phyloP scores from a whole-genome alignment of 2,888 invertebrate genomes.

The Bursaphelenchus okinawaensis region DNA sequence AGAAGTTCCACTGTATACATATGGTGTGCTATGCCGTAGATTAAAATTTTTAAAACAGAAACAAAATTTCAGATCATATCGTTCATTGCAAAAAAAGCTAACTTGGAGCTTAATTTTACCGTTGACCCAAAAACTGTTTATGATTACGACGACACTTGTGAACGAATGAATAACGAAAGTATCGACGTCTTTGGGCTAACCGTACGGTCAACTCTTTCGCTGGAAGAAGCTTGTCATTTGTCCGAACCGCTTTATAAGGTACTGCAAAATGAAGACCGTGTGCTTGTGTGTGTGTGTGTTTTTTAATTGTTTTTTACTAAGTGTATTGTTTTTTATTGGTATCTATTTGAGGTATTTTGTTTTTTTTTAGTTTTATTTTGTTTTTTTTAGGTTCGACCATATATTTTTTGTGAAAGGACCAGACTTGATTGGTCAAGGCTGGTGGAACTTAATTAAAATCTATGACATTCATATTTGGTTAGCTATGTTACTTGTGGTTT shows the following conservation, averaged over 20 bases:
- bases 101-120: neutral
- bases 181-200: neutral
- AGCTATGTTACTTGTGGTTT: neutral
- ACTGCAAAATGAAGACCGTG: too few species aligned
- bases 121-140: neutral
- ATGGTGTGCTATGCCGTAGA: too few species aligned
- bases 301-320: too few species aligned
- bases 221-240: neutral
- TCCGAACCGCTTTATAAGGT: neutral
- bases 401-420: neutral
- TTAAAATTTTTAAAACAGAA: too few species aligned
- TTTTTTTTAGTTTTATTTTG: too few species aligned
- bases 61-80: neutral
- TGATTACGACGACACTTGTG: neutral
- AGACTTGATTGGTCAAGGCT: neutral
- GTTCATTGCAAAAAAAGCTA: neutral
- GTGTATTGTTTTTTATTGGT: too few species aligned
- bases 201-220: neutral
- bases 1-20: too few species aligned
- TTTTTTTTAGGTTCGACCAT: too few species aligned
- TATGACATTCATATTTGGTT: neutral
- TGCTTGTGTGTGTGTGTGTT: too few species aligned
- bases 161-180: neutral
- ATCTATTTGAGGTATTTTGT: too few species aligned
- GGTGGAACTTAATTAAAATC: neutral